phyloP scores from a whole-genome alignment of 2,797 vertebrate species.

The Nasua narica region DNA sequence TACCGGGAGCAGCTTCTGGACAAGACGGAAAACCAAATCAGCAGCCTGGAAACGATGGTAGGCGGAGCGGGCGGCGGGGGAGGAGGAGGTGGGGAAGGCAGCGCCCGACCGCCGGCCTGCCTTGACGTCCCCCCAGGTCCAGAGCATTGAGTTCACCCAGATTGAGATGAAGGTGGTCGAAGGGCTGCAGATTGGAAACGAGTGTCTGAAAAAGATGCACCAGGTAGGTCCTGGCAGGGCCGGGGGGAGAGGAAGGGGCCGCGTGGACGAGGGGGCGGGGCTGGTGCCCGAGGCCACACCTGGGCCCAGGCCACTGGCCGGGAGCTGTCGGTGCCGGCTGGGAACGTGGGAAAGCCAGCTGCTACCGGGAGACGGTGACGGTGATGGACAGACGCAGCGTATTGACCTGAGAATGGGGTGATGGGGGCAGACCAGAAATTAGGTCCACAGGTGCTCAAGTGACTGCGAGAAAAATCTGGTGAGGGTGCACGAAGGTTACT shows the following conservation, averaged over 20 bases:
- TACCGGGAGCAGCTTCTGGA: conserved; percentile 94
- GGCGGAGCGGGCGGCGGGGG: neutral
- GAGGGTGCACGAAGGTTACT: no score
- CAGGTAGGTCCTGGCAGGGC: conserved; percentile 62
- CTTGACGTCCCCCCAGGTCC: conserved; percentile 57
- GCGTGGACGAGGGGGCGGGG: neutral
- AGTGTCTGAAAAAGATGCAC: conserved; percentile 92
- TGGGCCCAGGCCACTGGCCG: rapidly evolving
- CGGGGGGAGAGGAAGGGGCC: neutral
- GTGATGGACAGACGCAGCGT: neutral
- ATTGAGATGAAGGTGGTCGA: conserved; percentile 96
- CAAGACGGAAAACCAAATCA: conserved; percentile 93
- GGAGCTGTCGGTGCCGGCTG: neutral
- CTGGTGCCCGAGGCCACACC: neutral
- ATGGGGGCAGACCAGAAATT: no score
- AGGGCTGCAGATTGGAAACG: conserved; percentile 93
- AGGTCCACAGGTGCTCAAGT: neutral
- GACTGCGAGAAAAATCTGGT: neutral
- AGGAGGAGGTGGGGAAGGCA: rapidly evolving
- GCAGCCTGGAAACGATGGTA: conserved; percentile 94
- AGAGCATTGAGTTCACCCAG: conserved; percentile 94
- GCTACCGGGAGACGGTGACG: neutral
- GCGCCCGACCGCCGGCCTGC: rapidly evolving
- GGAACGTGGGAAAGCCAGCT: neutral
- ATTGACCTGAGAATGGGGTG: neutral